These are phyloP conservation scores for Drosophila carrolli DNA, from an alignment of 1,140 invertebrate species.

Conservation along the genomic window DNA sequence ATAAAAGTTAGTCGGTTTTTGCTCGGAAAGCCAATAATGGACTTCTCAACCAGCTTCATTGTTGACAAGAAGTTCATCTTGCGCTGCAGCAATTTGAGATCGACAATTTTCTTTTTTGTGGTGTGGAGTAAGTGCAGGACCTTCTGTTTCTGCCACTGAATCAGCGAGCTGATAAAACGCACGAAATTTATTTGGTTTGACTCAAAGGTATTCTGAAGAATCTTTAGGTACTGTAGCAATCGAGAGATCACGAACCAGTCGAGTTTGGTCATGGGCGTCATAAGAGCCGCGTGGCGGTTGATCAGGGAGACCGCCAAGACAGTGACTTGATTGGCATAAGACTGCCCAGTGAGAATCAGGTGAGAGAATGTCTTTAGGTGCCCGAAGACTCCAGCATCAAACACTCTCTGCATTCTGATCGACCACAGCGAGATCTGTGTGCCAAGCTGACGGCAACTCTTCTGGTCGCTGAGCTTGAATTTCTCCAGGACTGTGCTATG, in stretches of 20 bases:
- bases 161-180: conserved; percentile 38
- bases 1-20: conserved; percentile 46
- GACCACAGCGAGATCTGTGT: conserved; percentile 61
- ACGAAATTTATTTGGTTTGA: conserved; percentile 59
- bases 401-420: conserved; percentile 37
- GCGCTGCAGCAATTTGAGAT: conserved; percentile 55
- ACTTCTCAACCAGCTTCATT: conserved; percentile 55
- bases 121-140: conserved; percentile 75
- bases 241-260: conserved; percentile 47
- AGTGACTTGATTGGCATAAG: conserved; percentile 43
- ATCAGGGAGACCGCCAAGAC: conserved; percentile 48
- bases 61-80: conserved; percentile 58
- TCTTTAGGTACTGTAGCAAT: conserved; percentile 60
- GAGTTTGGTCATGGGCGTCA: conserved; percentile 30
- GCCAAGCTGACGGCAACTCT: conserved; percentile 56
- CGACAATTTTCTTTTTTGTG: conserved; percentile 86
- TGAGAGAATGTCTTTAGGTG: conserved; percentile 55
- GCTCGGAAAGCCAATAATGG: conserved; percentile 47
- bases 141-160: conserved; percentile 67
- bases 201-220: conserved; percentile 59
- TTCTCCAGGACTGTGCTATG: conserved; percentile 41
- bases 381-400: conserved; percentile 43
- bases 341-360: conserved; percentile 47
- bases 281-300: conserved; percentile 44
- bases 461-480: conserved; percentile 33